These are phyloP conservation scores for Deilephila porcellus DNA, from an alignment of 2,888 invertebrate genomes.

Conservation along the genomic window DNA sequence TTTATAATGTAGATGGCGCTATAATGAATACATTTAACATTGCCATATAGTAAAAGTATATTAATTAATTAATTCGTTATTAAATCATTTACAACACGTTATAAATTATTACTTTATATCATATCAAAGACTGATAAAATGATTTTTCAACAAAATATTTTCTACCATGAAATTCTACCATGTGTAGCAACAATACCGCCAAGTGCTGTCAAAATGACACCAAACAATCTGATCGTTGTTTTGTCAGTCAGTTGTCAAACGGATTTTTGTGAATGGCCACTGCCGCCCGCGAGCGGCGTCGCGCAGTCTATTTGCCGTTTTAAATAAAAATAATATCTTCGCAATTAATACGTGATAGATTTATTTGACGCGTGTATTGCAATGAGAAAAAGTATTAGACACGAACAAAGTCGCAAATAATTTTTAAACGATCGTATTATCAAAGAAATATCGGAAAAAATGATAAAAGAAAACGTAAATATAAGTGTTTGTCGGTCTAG, in stretches of 20 bases:
- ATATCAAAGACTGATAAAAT: background rate
- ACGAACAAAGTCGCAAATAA: background rate
- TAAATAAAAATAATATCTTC: conserved; percentile 40
- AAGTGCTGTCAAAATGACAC: conserved; percentile 32
- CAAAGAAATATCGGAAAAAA: conserved; percentile 45
- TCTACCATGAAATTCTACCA: background rate
- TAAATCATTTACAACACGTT: too few species aligned
- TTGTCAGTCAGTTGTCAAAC: conserved; percentile 54
- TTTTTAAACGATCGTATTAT: conserved; percentile 15
- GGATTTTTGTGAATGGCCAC: conserved; percentile 43
- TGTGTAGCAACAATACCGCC: background rate
- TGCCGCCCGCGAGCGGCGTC: conserved; percentile 33
- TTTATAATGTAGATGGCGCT: background rate
- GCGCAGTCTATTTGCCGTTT: conserved; percentile 37
- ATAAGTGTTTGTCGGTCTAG: conserved; percentile 61
- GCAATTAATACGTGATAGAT: background rate
- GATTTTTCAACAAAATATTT: background rate
- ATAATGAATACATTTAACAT: too few species aligned
- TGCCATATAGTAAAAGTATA: too few species aligned
- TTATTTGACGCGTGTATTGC: conserved; percentile 3
- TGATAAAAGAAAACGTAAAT: conserved; percentile 73
- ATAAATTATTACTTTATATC: background rate
- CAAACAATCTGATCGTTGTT: conserved; percentile 35
- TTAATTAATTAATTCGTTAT: background rate
- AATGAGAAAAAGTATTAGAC: background rate